Conservation (phyloP, 2,113 vertebrate genomes). For the Sminthopsis crassicaudata region DNA sequence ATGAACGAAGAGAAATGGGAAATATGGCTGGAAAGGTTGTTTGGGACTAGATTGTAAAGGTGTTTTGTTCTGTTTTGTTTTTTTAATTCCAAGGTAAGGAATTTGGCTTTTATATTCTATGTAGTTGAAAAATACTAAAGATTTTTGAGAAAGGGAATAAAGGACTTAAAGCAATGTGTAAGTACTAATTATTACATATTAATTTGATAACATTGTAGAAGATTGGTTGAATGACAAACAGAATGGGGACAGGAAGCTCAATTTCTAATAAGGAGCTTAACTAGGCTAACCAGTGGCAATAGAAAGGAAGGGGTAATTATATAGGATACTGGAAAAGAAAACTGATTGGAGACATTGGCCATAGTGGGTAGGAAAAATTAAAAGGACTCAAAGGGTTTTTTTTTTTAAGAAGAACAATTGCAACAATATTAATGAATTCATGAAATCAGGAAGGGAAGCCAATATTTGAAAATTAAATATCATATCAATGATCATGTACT, state of each 20-base stretch:
- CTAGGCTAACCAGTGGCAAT: not conserved
- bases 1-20: not conserved
- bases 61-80: too few relatives aligned
- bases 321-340: not conserved
- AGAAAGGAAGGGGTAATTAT: not conserved
- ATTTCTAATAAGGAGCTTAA: slow-evolving; percentile 1
- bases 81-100: not conserved
- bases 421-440: not conserved
- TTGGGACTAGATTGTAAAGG: not conserved
- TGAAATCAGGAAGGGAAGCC: not conserved
- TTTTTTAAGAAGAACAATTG: not conserved
- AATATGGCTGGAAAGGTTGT: not conserved
- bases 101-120: not conserved
- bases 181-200: not conserved
- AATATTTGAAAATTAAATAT: not conserved
- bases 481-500: not conserved
- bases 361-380: not conserved
- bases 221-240: slow-evolving; percentile 17
- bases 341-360: not conserved
- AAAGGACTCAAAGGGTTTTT: not conserved
- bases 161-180: not conserved
- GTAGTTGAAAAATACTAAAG: not conserved
- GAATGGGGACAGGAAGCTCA: not conserved
- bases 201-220: slow-evolving; percentile 22
- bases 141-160: not conserved